Evolutionary conservation across 2,113 vertebrate genomes (phyloP).

Genomic region (Mus spicilegus): DNA sequence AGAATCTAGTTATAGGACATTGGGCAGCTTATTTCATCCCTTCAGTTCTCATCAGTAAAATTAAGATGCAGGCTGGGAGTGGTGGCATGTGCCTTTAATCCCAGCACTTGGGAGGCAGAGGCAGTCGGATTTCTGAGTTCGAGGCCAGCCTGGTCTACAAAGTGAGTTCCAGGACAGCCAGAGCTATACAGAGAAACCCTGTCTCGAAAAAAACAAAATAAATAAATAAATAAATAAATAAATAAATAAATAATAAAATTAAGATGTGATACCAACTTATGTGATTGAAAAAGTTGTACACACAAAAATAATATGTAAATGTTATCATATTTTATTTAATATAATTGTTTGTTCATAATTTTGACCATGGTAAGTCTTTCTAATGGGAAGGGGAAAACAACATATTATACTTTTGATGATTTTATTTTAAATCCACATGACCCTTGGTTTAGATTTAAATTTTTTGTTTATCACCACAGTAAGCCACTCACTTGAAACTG

Average conservation of each 20-base stretch:
- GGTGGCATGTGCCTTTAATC: too few species aligned
- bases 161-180: too few species aligned
- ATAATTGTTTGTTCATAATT: neutral
- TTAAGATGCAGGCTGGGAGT: neutral
- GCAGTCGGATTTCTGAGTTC: too few species aligned
- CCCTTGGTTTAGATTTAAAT: neutral
- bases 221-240: too few species aligned
- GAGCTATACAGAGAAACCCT: too few species aligned
- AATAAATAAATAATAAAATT: neutral
- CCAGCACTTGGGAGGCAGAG: too few species aligned
- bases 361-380: neutral
- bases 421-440: neutral
- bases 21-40: neutral
- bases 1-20: neutral
- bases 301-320: neutral
- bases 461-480: neutral
- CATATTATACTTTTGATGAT: neutral
- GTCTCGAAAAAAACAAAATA: too few species aligned
- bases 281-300: neutral
- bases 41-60: slow-evolving; percentile 32
- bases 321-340: neutral
- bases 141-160: too few species aligned
- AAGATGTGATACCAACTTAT: neutral
- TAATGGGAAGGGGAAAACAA: neutral
- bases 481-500: slow-evolving; percentile 53